Conservation (phyloP, 1,140 invertebrate species). For the Pomacea maculata region DNA sequence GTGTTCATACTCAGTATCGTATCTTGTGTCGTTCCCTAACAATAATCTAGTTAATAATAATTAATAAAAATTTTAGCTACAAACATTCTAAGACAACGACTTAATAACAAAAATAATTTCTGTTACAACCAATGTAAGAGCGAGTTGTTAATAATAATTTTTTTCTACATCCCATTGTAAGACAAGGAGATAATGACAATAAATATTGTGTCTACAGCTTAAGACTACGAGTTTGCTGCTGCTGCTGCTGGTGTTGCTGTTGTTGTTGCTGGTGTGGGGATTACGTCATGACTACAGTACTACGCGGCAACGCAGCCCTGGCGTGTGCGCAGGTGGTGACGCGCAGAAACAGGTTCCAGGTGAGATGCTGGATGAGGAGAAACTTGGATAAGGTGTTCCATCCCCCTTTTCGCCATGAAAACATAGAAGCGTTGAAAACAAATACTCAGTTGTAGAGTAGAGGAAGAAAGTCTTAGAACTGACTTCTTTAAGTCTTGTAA, state of each 20-base stretch:
- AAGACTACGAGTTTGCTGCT: background rate
- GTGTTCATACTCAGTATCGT: too few relatives aligned
- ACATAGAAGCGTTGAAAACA: background rate
- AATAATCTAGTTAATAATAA: too few relatives aligned
- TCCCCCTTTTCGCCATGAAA: background rate
- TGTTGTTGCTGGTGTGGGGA: too few relatives aligned
- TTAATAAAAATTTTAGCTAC: too few relatives aligned
- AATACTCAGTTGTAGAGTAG: background rate
- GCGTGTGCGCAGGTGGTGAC: background rate
- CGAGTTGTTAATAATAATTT: too few relatives aligned
- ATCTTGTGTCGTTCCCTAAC: too few relatives aligned
- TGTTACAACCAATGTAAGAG: too few relatives aligned
- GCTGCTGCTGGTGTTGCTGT: too few relatives aligned
- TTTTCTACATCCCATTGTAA: too few relatives aligned
- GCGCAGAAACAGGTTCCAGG: background rate
- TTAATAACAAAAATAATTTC: too few relatives aligned
- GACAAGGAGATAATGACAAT: too few relatives aligned
- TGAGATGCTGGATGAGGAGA: background rate
- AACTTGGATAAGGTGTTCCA: background rate
- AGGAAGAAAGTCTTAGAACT: background rate
- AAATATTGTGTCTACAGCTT: background rate
- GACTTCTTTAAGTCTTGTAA: background rate
- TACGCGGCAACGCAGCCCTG: constrained; percentile 2
- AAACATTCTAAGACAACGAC: too few relatives aligned
- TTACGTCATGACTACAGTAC: background rate